Evolutionary conservation across 2,888 invertebrate species (phyloP), one percentile per base, ranked within the genome.

Genomic region (Melinopterus prodromus): DNA sequence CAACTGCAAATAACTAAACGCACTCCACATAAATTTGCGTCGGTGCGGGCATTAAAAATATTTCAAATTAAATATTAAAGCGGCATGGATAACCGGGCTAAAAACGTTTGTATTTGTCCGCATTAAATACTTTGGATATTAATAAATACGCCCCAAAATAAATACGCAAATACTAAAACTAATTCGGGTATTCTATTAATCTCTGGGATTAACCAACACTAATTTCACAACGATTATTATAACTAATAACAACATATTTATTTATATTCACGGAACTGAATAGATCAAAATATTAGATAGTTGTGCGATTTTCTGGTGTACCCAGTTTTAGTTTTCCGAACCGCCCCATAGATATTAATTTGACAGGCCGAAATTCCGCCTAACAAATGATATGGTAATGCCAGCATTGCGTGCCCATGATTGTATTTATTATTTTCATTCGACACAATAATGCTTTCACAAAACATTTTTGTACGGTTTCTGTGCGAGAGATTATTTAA

Each of bases 21-120:
- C 5, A 12, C 53, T 53, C 1, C 53, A 53, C 53, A 53, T 53
- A 53, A 53, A 53, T 53, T 53, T 53, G 53, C 53, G 53, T 53
- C 5, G 9, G 7, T 7, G 53, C 5, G 53, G 53, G 53, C 53
- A 53, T 53, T 53, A 53, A 53, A 26, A 53, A 53, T 53, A 53
- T 53, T 53, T 53, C 53, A 53, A 53, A 53, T 53, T 53, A 53
- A 53, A 53, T 53, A 53, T 53, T 53, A 53, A 53, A 53, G 53
- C 53, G 5, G 53, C 26, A 26, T 26, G 53, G 9, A 53, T 53
- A 12, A 53, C 53, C 5, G 12, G 9, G 12, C 53, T 53, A 53
- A 53, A 53, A 53, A 53, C 53, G 12, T 53, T 53, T 53, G 5
- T 53, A 53, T 53, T 53, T 53, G 53, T 12, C 53, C 12, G 12